Evolutionary conservation across 2,888 invertebrate genomes (phyloP), one percentile per base, ranked within the genome.

Genomic region (Heliconius aoede): DNA sequence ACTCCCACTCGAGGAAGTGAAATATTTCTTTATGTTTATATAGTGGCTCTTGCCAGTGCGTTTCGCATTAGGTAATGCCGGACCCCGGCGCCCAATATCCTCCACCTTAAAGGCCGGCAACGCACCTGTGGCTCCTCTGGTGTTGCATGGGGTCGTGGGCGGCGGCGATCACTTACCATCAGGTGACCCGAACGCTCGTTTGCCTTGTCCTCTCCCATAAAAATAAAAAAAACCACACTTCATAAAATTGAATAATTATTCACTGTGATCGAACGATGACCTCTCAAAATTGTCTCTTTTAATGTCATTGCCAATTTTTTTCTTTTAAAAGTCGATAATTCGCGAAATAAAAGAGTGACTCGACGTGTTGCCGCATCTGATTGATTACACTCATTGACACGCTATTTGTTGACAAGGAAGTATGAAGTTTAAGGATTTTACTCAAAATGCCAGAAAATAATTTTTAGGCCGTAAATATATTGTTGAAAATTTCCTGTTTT

Each of bases 271-370:
- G 69, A 32, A 18, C 69, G 55, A 55, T 15, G 55, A 69, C 55
- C 69, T 69, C 69, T 55, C 69, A n/a, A 55, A 15, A 5, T 69
- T 69, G 15, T 18, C 64, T 24, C 7, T n/a, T 3, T 51, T 51
- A 69, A 69, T 55, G 69, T 55, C 69, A 69, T 30, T 65, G 65
- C 40, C 69, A 55, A 30, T 55, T 55, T 69, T 13, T 51, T 69
- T 32, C 26, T 51, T 55, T 32, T 55, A 69, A 69, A 69, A 55
- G 30, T 55, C 69, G 69, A 69, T 69, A 69, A 69, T 32, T 55
- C 55, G 69, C 55, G 30, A 69, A 69, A 0, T 46, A 8, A 46
- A 46, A 46, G 46, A 30, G 30, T 28, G 32, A 55, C 15, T 69
- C 51, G 51, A 69, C 51, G 51, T n/a, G 24, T n/a, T 55, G 55